Conservation (phyloP, 1,140 invertebrate species). For the Caerostris darwini region DNA sequence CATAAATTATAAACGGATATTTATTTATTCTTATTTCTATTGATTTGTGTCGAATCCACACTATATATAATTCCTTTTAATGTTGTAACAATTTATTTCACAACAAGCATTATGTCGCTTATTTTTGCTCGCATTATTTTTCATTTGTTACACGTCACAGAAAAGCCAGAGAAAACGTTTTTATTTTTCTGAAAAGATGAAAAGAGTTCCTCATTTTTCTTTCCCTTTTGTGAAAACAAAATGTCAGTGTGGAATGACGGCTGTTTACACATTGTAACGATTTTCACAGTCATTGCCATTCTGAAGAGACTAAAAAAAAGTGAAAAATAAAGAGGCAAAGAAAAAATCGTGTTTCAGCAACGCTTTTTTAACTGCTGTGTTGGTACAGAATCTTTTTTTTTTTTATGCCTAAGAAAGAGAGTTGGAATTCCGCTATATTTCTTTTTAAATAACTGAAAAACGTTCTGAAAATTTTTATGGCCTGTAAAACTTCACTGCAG, state of each 20-base stretch:
- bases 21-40: too few species aligned
- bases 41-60: too few species aligned
- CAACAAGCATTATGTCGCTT: not conserved
- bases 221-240: constrained; percentile 33
- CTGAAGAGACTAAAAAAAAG: constrained; percentile 18
- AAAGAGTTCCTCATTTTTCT: constrained; percentile 1
- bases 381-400: too few species aligned
- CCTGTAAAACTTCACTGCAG: constrained; percentile 40
- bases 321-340: too few species aligned
- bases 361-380: too few species aligned
- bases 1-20: too few species aligned
- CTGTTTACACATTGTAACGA: constrained; percentile 44
- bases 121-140: constrained; percentile 3
- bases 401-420: too few species aligned
- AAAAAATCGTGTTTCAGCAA: too few species aligned
- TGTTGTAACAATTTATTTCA: not conserved
- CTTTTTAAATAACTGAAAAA: too few species aligned
- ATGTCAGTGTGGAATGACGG: constrained; percentile 14
- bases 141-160: constrained; percentile 10
- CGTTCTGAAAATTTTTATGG: too few species aligned
- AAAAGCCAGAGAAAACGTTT: not conserved
- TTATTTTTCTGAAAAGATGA: constrained; percentile 28
- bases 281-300: constrained; percentile 56
- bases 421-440: too few species aligned
- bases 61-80: not conserved